Evolutionary conservation across 2,797 vertebrate genomes (phyloP).

Genomic region (Sparidentex hasta): DNA sequence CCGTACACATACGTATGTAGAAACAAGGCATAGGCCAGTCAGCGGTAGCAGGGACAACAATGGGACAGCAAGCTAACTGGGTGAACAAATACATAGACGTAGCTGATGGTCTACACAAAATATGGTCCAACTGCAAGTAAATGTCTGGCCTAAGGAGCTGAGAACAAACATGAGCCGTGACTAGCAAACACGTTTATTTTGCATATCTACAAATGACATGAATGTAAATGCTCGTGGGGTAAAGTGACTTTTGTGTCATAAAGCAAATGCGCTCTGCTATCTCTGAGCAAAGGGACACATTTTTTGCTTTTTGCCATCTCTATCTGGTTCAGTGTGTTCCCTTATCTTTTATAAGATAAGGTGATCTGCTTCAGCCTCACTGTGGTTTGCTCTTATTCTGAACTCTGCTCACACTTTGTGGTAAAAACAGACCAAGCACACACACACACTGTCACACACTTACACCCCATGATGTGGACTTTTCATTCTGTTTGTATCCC

Average conservation of each 20-base stretch:
- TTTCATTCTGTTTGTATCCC: conserved; percentile 44
- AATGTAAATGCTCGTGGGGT: no score
- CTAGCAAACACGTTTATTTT: neutral
- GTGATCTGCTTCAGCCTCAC: conserved; percentile 51
- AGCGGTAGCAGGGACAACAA: no score
- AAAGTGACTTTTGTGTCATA: neutral
- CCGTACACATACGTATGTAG: no score
- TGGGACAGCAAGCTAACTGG: no score
- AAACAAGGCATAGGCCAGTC: no score
- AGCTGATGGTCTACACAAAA: no score
- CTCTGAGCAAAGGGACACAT: conserved; percentile 45
- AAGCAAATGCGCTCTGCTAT: conserved; percentile 27
- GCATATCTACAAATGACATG: neutral
- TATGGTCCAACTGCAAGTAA: no score
- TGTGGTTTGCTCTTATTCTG: conserved; percentile 58
- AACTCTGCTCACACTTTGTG: conserved; percentile 39
- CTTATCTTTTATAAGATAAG: conserved; percentile 61
- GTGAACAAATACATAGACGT: no score
- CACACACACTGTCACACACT: neutral
- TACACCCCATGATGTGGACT: conserved; percentile 21
- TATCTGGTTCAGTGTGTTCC: conserved; percentile 19
- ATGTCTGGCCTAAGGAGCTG: no score
- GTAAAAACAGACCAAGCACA: conserved; percentile 22
- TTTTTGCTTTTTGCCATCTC: conserved; percentile 36
- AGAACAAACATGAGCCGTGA: no score